These are phyloP conservation scores for Zaprionus taronus DNA, from an alignment of 1,140 invertebrate species.

Conservation along the genomic window DNA sequence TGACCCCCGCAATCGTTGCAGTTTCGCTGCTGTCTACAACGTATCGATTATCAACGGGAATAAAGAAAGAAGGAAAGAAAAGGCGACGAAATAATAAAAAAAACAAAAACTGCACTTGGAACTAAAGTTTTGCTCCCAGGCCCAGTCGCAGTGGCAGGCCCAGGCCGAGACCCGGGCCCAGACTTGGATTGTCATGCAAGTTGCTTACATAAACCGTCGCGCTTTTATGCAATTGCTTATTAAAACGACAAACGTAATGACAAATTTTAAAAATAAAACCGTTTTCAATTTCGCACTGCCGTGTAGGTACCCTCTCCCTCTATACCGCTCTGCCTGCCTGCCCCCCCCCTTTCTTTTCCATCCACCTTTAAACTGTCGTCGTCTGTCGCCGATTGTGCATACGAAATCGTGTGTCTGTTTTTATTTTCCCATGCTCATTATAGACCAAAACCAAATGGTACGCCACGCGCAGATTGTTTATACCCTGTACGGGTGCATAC, in stretches of 20 bases:
- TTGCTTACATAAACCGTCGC: conserved; percentile 69
- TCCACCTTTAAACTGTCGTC: conserved; percentile 26
- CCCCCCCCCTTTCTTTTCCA: neutral
- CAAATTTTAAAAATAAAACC: conserved; percentile 69
- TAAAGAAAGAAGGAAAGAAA: conserved; percentile 2
- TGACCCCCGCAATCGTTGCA: conserved; percentile 15
- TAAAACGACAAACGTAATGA: conserved; percentile 75
- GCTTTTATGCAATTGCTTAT: conserved; percentile 74
- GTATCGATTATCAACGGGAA: conserved; percentile 33
- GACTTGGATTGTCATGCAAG: conserved; percentile 35
- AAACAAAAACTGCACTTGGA: conserved; percentile 44
- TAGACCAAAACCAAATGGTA: conserved; percentile 52
- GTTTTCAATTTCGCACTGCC: conserved; percentile 71
- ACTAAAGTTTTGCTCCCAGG: conserved; percentile 43
- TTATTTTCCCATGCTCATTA: conserved; percentile 77
- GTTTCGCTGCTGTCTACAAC: neutral
- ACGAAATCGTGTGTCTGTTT: conserved; percentile 40
- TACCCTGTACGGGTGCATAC: conserved; percentile 17
- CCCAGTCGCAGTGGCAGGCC: neutral
- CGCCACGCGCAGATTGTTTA: conserved; percentile 67
- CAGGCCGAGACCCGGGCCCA: conserved; percentile 7
- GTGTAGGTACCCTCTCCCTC: neutral
- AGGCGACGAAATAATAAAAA: neutral
- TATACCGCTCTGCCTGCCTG: neutral
- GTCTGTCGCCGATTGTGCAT: conserved; percentile 36